Base-by-base conservation (phyloP, 1,140 invertebrate genomes). In the Drosophila pandora region DNA sequence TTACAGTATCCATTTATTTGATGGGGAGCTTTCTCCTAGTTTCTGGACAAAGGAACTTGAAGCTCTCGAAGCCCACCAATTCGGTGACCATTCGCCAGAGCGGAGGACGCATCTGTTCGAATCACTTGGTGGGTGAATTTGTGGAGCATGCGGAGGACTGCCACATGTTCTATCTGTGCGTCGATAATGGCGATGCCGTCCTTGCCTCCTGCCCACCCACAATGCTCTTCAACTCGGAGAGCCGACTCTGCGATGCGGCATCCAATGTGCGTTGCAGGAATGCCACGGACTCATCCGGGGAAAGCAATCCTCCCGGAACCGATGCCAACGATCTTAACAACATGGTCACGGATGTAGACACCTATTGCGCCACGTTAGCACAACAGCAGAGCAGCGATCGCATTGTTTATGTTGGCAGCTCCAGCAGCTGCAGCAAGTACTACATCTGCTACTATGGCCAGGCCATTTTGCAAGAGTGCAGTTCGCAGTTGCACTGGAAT, bases 371-470 rank as follows among this genome's bases (percentile, higher is more conserved):
- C 9, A 54, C 53, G 6, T 22, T 77, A 17, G 53, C 50, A 13
- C 64, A 72, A n/a, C 67, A 73, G 53, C 70, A 67, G 23, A 55
- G 41, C 23, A 77, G 39, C 12, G 71, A 81, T 68, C 79, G 45
- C 7, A 90, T 90, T 55, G 72, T 88, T 9, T 91, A 84, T 60
- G 58, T 91, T 21, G 79, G 85, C 7, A 90, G 87, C 45, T 85
- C 79, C 0, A 65, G 39, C 17, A 85, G 74, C 48, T 91, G 90
- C 30, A 76, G 65, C 43, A 76, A 65, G 5, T 91, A 85, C 39
- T 91, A 85, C 34, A 91, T 91, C 34, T 91, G 90, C 52, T 91
- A 91, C 43, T 88, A 91, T 61, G 90, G 90, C 9, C 85, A 90
- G 56, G 85, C 90, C 2, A 63, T 91, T 32, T n/a, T 76, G 49